Base-by-base conservation (phyloP, 1,140 invertebrate genomes). In the Planococcus citri region DNA sequence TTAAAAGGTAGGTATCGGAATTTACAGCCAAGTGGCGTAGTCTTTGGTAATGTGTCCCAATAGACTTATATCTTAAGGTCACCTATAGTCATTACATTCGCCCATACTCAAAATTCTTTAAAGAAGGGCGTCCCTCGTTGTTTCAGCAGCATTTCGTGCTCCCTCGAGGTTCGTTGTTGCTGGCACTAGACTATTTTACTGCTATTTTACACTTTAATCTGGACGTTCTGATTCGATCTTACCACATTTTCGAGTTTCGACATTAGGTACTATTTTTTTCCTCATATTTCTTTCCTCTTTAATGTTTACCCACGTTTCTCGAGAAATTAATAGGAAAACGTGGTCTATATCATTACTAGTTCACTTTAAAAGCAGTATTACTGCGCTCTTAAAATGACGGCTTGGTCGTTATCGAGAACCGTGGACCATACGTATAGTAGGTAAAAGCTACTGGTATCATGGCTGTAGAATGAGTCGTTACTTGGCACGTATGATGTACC, bases 121-220 rank as follows among this genome's bases (percentile, higher is more conserved):
- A 58, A n/a, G 51, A 20, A 58, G 51, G 51, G 51, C 51, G 51
- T 58, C 51, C 51, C 51, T 58, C 21, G 51, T 58, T 58, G 17
- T 22, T 58, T 58, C 17, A n/a, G 21, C 17, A 20, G 51, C 17
- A 22, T n/a, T 58, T 58, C 51, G 17, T 58, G 17, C 51, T 58
- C 51, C 51, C 51, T 58, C 4, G 51, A 58, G 51, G 21, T 58
- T 58, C 21, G 21, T 22, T 3, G 51, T 58, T 58, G 17, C 51
- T 58, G 51, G 51, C 51, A 58, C 51, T 58, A 58, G 51, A 58
- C 51, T 58, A 58, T 58, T 58, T 58, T 58, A 58, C 51, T 20
- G 51, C 51, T 58, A 22, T 22, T 58, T 22, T n/a, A 58, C 51
- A 8, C 51, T 58, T 58, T 58, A 58, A 58, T 58, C 51, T 58